Base-by-base conservation (phyloP, 1,140 invertebrate species). In the Drosophila nigrodunni region DNA sequence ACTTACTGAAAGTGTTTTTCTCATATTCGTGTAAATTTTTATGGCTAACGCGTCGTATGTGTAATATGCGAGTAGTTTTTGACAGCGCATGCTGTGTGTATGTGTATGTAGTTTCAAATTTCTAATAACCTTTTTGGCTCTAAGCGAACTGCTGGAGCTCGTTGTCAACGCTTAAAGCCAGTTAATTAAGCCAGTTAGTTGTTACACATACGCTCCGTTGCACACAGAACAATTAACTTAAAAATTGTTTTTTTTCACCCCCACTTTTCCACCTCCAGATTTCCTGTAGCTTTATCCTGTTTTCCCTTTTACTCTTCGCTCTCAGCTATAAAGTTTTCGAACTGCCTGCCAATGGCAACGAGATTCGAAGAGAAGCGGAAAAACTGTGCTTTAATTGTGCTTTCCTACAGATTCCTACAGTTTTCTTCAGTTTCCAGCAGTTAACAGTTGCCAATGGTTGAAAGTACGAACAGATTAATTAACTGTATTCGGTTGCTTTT, bases 121-220 rank as follows among this genome's bases (percentile, higher is more conserved):
- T 77, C 76, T 68, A 77, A 78, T 76, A 57, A 43, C 50, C 78
- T 71, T 72, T 69, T 65, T 59, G 30, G 41, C 58, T 78, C 11
- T 62, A 74, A 74, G 79, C 35, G 46, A 68, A 47, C 6, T 30
- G 4, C 11, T 62, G 64, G 11, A 10, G 15, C 55, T 71, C 44
- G 60, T 64, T 59, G 39, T n/a, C 41, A 55, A 43, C 37, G 47
- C 37, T 43, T 21, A 8, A 39, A 49, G 7, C 47, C 60, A 21
- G 37, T 39, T 88, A 80, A 83, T 88, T 82, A 88, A 87, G 79
- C 39, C 66, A 72, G 66, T 58, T 74, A 82, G 72, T 83, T 88
- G 77, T 80, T 83, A 67, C 83, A 74, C 80, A 88, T 83, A 83
- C 83, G 83, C 77, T 30, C 49, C 77, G 80, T 52, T 80, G 77